Evolutionary conservation across 2,888 invertebrate genomes (phyloP), one percentile per base, ranked within the genome.

Genomic region (Ophioninae sp.): DNA sequence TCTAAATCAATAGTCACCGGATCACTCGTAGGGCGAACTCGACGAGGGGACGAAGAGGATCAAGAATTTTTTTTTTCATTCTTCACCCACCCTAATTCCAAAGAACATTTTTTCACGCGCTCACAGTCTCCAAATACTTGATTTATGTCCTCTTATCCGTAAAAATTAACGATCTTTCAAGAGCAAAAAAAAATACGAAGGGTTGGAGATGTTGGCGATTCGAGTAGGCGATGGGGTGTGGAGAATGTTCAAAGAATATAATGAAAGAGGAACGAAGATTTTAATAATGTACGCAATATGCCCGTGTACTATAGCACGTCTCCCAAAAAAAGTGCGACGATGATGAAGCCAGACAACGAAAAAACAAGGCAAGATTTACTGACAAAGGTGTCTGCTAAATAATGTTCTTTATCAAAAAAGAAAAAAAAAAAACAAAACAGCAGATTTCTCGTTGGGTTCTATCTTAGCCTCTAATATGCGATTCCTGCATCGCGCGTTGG

Each of bases 111-210:
- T 70, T 23, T 37, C 65, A n/a, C 20, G 39, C 8, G 0, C 44
- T 37, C 59, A 17, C n/a, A 17, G 61, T 59, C 59, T 59, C 65
- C 73, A n/a, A 13, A 30, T 73, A 23, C 59, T 61, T 50, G 61
- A 67, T 73, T 68, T 73, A 39, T 62, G 7, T 41, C 41, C 39
- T 57, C 30, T 65, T 37, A 41, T n/a, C 10, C 68, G 62, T 62
- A 56, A n/a, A n/a, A 64, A 75, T 65, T 79, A 79, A 75, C 69
- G 57, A 50, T 79, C 79, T 74, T 75, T 62, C 68, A n/a, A 37
- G 44, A 74, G 57, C 44, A 59, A 50, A 62, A 62, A 74, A 61
- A 39, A 23, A 17, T n/a, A 64, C 30, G 62, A 13, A 30, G 23
- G 44, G 57, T 21, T 64, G 72, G 10, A 21, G 39, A 61, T 59